Evolutionary conservation across 2,797 vertebrate genomes (phyloP), one percentile per base, ranked within the genome.

Genomic region (Enteromius unitaeniatus): DNA sequence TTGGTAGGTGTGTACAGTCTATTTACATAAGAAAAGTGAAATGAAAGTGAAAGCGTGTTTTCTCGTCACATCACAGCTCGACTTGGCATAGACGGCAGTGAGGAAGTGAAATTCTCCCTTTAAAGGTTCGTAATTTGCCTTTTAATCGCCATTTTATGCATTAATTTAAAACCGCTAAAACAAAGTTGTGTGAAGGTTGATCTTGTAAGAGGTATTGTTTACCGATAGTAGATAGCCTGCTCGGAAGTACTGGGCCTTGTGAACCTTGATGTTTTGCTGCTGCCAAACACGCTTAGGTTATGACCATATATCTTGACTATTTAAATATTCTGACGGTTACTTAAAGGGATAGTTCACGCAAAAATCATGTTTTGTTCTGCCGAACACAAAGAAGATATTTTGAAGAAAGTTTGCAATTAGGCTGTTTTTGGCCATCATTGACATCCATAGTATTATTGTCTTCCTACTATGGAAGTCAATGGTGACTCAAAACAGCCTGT

Each of bases 21-120:
- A 40, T 64, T 45, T 51, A 51, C 23, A 15, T 21, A 21, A 78
- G 53, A 55, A 55, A 55, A 4, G 21, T 17, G 19, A 53, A 78
- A 78, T 47, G 76, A 78, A 78, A 78, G 76, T 47, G 76, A 78
- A 78, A 78, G 60, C 10, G 45, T 51, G 17, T 37, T 37, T 31
- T 19, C 6, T 6, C 19, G 49, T 55, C 11, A 55, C 5, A 62
- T 28, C 4, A 28, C 70, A 21, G 5, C 47, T 51, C 28, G 10
- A n/a, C 1, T 4, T 11, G 2, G 9, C 4, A 37, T 45, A 70
- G 14, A 47, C 42, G 13, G 6, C 21, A 1, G 1, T 53, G 34
- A 55, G 51, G 51, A 76, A 60, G 34, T 60, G n/a, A 6, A 53
- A n/a, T 53, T 60, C 1, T 42, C 34, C 6, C 15, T 76, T 8